Evolutionary conservation across 1,140 invertebrate species (phyloP), one percentile per base, ranked within the genome.

Genomic region (Pseudobourletiella spinata): DNA sequence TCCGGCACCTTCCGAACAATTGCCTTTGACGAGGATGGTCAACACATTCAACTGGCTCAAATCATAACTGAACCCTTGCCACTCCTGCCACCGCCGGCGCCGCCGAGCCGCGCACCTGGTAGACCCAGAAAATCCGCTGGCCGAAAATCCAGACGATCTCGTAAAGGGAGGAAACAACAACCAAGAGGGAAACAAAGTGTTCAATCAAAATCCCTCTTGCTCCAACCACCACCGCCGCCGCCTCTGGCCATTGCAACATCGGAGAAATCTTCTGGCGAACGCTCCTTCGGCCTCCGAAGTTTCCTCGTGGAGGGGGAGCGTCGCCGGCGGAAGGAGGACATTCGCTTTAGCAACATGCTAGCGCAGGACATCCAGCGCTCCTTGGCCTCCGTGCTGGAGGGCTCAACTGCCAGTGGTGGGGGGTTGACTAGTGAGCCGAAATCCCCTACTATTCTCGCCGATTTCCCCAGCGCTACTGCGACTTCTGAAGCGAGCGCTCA

Each of bases 41-140:
- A 54, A 26, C 28, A 30, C 30, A 54, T 8, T 8, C 50, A 54
- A 54, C 26, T 54, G 26, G 50, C 50, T 54, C 50, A 54, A 54
- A 54, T 54, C 24, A 11, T 54, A 16, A 54, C 50, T 8, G 50
- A 54, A 48, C 44, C 35, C n/a, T 39, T 39, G 35, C 35, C 11
- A n/a, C 11, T n/a, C 11, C 11, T n/a, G n/a, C 35, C 44, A 48
- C 44, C 11, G 22, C 18, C 44, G 6, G 11, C 18, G 11, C 44
- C 44, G 8, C 18, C 18, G 20, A 48, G 32, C 32, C 32, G n/a
- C 32, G 46, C 24, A 48, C 6, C 46, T 22, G 22, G 46, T 11
- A 48, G 22, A 18, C 8, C 32, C 32, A 39, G n/a, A 39, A 39
- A 39, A 39, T n/a, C 32, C 32, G 32, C 8, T 8, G 18, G 16